Evolutionary conservation across 2,113 vertebrate species (phyloP).

Genomic region (Paradoxurus hermaphroditus): DNA sequence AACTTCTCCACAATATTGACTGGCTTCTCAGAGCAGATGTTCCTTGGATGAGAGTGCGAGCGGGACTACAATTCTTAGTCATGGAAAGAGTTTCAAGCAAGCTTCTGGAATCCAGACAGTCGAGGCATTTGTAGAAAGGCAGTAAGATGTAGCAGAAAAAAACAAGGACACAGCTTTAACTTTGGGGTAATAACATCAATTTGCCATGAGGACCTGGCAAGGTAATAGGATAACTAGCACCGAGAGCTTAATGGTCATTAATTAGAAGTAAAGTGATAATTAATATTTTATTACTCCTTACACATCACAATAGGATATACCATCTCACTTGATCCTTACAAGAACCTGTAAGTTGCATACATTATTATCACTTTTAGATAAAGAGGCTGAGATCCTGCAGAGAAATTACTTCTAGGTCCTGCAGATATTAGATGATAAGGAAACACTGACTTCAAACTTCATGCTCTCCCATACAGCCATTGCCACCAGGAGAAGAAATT

Average conservation of each 20-base stretch:
- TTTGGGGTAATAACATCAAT: not conserved
- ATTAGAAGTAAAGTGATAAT: not conserved
- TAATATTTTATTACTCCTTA: not conserved
- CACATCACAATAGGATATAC: not conserved
- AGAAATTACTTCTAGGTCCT: not conserved
- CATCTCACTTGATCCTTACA: not conserved
- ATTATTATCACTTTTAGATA: not conserved
- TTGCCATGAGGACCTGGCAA: not conserved
- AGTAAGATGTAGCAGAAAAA: not conserved
- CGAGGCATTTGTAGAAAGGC: constrained; percentile 66
- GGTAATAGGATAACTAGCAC: not conserved
- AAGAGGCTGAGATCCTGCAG: not conserved
- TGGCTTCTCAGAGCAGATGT: constrained; percentile 97
- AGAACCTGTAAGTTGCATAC: not conserved
- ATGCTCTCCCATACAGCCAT: not conserved
- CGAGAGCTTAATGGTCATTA: not conserved
- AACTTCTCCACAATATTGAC: constrained; percentile 98
- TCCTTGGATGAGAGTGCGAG: constrained; percentile 85
- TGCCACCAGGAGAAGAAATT: not conserved
- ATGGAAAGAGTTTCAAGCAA: constrained; percentile 57
- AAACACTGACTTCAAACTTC: not conserved
- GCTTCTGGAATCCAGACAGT: constrained; percentile 63
- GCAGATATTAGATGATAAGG: not conserved
- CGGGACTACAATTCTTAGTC: constrained; percentile 57
- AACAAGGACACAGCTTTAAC: not conserved